Evolutionary conservation across 2,113 vertebrate species (phyloP).

Genomic region (Rattus norvegicus): DNA sequence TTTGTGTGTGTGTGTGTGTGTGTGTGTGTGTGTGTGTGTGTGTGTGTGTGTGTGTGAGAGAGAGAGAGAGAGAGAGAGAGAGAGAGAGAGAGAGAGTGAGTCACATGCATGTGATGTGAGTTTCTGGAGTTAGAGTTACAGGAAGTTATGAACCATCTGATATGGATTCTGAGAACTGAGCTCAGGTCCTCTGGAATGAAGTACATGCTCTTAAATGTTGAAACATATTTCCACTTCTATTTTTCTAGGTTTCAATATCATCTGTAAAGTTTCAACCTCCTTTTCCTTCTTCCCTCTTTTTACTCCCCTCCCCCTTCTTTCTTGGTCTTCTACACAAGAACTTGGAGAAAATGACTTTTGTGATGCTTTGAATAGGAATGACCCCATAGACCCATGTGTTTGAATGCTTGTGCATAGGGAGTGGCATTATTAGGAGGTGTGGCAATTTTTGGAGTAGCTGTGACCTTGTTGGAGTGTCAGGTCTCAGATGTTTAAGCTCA

Average conservation of each 20-base stretch:
- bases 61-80: too few species aligned
- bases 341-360: not conserved
- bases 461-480: too few species aligned
- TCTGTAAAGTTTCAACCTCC: not conserved
- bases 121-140: not conserved
- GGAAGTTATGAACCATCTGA: not conserved
- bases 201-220: not conserved
- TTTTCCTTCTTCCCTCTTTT: not conserved
- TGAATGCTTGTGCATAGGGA: too few species aligned
- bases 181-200: not conserved
- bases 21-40: too few species aligned
- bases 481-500: too few species aligned
- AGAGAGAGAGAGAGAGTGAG: not conserved
- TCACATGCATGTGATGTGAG: not conserved
- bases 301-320: not conserved
- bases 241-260: not conserved
- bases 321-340: not conserved
- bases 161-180: not conserved
- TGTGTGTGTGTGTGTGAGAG: too few species aligned
- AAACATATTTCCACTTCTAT: not conserved
- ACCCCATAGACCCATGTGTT: too few species aligned
- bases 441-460: too few species aligned
- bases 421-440: too few species aligned
- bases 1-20: not conserved
- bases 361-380: too few species aligned